Conservation (phyloP, 1,140 invertebrate species). For the Acromyrmex echinatior region DNA sequence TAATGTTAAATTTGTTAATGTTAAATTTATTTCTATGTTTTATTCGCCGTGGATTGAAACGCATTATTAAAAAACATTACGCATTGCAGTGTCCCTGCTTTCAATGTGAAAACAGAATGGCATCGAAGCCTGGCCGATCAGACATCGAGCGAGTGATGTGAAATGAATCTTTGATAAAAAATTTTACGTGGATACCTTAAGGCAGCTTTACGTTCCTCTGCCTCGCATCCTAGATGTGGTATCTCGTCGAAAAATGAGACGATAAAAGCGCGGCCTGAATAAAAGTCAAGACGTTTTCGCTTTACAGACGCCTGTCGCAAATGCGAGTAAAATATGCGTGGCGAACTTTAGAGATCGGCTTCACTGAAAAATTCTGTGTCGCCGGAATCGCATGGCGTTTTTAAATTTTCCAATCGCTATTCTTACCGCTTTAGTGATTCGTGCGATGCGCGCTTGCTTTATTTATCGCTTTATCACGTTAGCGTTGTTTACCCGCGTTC, state of each 20-base stretch:
- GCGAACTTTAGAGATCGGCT: slow-evolving; percentile 25
- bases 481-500: slow-evolving; percentile 43
- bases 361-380: slow-evolving; percentile 24
- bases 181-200: slow-evolving; percentile 35
- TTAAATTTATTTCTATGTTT: background rate
- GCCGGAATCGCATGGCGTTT: background rate
- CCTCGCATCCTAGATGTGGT: background rate
- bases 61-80: background rate
- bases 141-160: background rate
- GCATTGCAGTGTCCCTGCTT: background rate
- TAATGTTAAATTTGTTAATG: too few relatives aligned
- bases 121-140: background rate
- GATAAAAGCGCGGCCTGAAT: slow-evolving; percentile 47
- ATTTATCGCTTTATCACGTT: slow-evolving; percentile 53
- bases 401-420: slow-evolving; percentile 25
- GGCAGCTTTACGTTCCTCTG: slow-evolving; percentile 33
- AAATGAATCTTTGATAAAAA: slow-evolving; percentile 53
- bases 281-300: slow-evolving; percentile 51
- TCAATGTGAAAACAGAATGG: background rate
- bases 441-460: slow-evolving; percentile 5
- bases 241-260: slow-evolving; percentile 58
- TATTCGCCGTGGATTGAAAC: background rate
- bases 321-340: slow-evolving; percentile 29
- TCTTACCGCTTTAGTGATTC: slow-evolving; percentile 5
- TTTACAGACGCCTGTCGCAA: slow-evolving; percentile 37